Evolutionary conservation across 30 jellyfish, hydroid and myxozoan species (phyloP).

Genomic region (Pelagia noctiluca): DNA sequence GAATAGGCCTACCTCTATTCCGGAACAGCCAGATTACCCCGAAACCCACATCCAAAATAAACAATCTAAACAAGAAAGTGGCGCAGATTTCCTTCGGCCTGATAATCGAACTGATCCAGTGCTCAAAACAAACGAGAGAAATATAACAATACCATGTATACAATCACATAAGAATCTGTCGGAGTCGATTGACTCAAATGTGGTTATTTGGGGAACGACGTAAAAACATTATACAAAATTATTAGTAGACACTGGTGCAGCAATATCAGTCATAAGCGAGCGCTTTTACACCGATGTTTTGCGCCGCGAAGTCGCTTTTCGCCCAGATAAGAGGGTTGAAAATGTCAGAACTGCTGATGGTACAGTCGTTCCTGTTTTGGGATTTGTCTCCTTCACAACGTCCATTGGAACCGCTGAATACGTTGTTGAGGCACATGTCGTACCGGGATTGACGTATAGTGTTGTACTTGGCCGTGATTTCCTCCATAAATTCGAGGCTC

Average conservation of each 20-base stretch:
- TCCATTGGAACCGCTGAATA: background rate
- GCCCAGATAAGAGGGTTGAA: background rate
- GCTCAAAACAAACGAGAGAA: no score
- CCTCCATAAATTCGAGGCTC: background rate
- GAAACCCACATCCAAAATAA: no score
- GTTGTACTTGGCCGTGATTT: background rate
- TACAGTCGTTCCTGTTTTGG: background rate
- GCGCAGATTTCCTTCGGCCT: no score
- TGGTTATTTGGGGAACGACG: background rate
- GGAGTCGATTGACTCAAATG: no score
- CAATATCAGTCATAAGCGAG: constrained; percentile 7
- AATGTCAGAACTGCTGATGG: background rate
- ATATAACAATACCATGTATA: no score
- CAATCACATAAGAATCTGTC: no score
- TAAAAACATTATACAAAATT: background rate
- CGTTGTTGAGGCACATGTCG: background rate
- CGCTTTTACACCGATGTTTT: background rate
- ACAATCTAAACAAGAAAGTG: no score
- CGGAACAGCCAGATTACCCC: no score
- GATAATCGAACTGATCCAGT: no score
- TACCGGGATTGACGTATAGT: background rate
- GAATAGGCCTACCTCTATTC: no score
- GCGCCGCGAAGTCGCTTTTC: background rate
- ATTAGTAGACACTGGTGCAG: constrained; percentile 12
- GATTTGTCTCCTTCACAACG: background rate